Conservation (phyloP, 2,888 invertebrate species). For the Drosophila falleni region DNA sequence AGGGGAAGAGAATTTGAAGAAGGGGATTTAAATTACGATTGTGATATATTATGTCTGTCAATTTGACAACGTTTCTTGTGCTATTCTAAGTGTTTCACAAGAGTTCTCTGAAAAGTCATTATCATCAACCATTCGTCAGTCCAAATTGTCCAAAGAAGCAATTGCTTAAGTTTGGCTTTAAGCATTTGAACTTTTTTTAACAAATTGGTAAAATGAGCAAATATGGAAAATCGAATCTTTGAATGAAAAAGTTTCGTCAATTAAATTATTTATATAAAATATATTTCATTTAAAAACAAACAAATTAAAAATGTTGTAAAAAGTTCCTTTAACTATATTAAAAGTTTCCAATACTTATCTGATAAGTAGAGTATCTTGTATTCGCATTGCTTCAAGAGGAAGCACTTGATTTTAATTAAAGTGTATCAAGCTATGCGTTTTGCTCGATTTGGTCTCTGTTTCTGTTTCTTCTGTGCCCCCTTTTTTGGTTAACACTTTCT, state of each 20-base stretch:
- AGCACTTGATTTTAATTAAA: constrained; percentile 44
- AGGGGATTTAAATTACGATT: constrained; percentile 12
- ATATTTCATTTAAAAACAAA: too few species aligned
- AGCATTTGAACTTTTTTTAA: not conserved
- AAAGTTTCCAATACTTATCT: not conserved
- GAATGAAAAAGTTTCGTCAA: too few species aligned
- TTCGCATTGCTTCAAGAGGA: not conserved
- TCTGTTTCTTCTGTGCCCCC: constrained; percentile 29
- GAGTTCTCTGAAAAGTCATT: constrained; percentile 29
- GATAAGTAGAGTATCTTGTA: not conserved
- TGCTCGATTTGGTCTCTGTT: constrained; percentile 30
- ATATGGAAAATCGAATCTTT: not conserved
- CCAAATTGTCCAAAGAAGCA: constrained; percentile 8
- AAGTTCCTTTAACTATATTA: too few species aligned
- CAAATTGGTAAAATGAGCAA: not conserved
- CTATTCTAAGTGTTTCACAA: too few species aligned
- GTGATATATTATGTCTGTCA: constrained; percentile 52
- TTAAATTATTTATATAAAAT: too few species aligned
- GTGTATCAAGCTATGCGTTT: constrained; percentile 47
- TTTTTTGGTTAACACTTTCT: constrained; percentile 58
- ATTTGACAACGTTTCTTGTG: constrained; percentile 39
- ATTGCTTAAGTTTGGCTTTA: constrained; percentile 4
- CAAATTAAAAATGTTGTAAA: too few species aligned
- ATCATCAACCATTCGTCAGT: constrained; percentile 28
- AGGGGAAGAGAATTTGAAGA: not conserved